Conservation (phyloP, 1,140 invertebrate species). For the Wiebesia pumilae region DNA sequence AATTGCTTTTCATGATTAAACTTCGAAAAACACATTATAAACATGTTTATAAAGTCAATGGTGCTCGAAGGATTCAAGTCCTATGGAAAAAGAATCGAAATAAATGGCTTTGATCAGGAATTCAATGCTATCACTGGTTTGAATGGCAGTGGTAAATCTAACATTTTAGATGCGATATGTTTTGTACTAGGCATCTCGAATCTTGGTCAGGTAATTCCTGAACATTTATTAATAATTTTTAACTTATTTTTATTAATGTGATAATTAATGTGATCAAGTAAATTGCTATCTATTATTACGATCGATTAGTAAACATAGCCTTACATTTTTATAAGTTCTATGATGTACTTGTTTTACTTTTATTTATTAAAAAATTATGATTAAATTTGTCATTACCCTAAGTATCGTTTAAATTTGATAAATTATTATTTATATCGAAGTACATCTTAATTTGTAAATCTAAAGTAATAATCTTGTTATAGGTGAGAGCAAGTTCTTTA, state of each 20-base stretch:
- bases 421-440: neutral
- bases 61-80: conserved; percentile 99
- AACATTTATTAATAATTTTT: neutral
- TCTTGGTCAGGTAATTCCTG: conserved; percentile 85
- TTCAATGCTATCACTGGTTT: conserved; percentile 99
- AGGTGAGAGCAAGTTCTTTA: conserved; percentile 92
- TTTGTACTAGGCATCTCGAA: conserved; percentile 98
- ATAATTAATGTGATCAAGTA: neutral
- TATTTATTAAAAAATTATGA: neutral
- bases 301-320: conserved; percentile 52
- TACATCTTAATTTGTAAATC: neutral
- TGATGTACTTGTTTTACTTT: neutral
- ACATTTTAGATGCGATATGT: conserved; percentile 98
- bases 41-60: conserved; percentile 96
- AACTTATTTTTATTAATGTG: neutral
- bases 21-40: neutral
- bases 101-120: conserved; percentile 94
- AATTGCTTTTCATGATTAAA: conserved; percentile 16
- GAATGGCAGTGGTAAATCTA: conserved; percentile 99
- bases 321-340: conserved; percentile 42
- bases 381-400: neutral
- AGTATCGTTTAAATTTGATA: neutral
- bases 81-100: conserved; percentile 93
- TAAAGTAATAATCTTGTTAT: conserved; percentile 2
- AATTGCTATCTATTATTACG: neutral